Evolutionary conservation across 2,888 invertebrate genomes (phyloP), one percentile per base, ranked within the genome.

Genomic region (Archips crataeganus): DNA sequence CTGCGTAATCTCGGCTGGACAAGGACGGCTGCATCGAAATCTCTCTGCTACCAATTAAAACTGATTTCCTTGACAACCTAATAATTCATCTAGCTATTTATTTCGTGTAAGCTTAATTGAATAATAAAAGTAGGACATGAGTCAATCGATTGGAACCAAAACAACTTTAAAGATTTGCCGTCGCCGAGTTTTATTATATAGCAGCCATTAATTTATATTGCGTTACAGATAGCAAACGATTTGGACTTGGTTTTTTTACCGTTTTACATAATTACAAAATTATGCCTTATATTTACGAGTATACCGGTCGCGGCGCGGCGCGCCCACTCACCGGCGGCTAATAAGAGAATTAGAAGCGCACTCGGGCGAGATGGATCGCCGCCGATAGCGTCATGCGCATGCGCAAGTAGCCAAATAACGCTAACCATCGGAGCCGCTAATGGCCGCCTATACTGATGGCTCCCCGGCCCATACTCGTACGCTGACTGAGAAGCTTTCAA

Each of bases 241-340:
- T 91, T 88, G 83, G 87, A 85, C 85, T 86, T 84, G 84, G 81
- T 84, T 89, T 91, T 87, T 92, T 90, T 91, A 91, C 89, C 91
- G 92, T 90, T 92, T 92, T 90, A 91, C 88, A 91, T 92, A 92
- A 93, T 93, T 92, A 93, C 91, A 89, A 91, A 92, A 91, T 92
- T 92, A 92, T 91, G 89, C 88, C 85, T 88, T 86, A 84, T 88
- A 86, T 90, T 89, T 89, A 90, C 85, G 88, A 87, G 87, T 86
- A 83, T 80, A 81, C 83, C 80, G 79, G 81, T 78, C 79, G 81
- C 83, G 82, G 79, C 79, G 49, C 82, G 85, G 79, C 87, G 87
- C 90, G 85, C 92, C 91, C 90, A 91, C 92, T 90, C 87, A 78
- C 80, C 73, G 79, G 81, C 84, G 81, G 83, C 84, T 83, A 84